Percentiles rank a stretch among this genome's conserved stretches.
phyloP scores from a whole-genome alignment of 2,888 invertebrate genomes.

The Dasypogon diadema region DNA sequence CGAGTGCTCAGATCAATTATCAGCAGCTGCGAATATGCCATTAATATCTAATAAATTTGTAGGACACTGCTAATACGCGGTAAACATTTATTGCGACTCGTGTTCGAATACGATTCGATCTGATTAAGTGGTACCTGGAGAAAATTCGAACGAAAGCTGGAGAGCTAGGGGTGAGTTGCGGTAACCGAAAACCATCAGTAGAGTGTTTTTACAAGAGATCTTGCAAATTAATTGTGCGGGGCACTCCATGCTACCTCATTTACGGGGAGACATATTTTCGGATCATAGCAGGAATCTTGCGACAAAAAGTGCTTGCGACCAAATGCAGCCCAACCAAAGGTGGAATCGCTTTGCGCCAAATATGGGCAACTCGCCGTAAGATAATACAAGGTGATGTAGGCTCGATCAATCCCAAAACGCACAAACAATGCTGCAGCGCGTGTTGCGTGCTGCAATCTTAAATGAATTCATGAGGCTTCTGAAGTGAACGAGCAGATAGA shows the following conservation, averaged over 20 bases:
- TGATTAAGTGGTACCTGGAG: slow-evolving; percentile 30
- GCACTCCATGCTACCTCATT: not conserved
- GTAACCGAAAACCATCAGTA: not conserved
- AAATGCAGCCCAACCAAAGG: slow-evolving; percentile 15
- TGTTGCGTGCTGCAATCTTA: slow-evolving; percentile 50
- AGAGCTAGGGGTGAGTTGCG: not conserved
- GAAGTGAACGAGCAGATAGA: not conserved
- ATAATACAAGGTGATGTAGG: slow-evolving; percentile 30
- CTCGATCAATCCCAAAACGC: slow-evolving; percentile 24
- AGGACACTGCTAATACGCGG: slow-evolving; percentile 36
- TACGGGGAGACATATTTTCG: slow-evolving; percentile 22
- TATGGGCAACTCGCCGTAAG: slow-evolving; percentile 16
- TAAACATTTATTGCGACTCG: slow-evolving; percentile 27
- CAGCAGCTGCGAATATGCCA: slow-evolving; percentile 23
- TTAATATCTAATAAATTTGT: slow-evolving; percentile 46
- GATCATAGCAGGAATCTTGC: slow-evolving; percentile 19
- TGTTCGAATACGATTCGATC: slow-evolving; percentile 40
- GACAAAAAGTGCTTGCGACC: slow-evolving; percentile 3
- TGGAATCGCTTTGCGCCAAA: slow-evolving; percentile 33
- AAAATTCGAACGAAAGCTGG: not conserved
- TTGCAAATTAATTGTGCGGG: slow-evolving; percentile 13
- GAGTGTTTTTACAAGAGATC: slow-evolving; percentile 19
- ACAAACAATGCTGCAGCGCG: slow-evolving; percentile 55
- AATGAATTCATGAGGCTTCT: slow-evolving; percentile 46
- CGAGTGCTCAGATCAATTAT: slow-evolving; percentile 43